Evolutionary conservation across 1,140 invertebrate species (phyloP).

Genomic region (Camponotus pennsylvanicus): DNA sequence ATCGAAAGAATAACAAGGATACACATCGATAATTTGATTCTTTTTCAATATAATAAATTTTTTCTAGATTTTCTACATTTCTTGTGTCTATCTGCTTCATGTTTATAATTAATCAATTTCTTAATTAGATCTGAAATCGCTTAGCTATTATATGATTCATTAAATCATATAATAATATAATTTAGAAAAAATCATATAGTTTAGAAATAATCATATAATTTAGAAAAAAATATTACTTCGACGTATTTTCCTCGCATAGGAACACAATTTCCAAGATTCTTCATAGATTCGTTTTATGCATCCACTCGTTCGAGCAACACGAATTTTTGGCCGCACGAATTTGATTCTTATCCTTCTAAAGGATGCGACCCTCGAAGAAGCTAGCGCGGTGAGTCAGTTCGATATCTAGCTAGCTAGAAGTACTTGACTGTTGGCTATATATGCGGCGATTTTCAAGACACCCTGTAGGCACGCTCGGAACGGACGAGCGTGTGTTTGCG

Average conservation of each 20-base stretch:
- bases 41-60: neutral
- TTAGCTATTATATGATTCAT: neutral
- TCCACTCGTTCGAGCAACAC: no score
- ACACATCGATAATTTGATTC: neutral
- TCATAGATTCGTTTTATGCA: neutral
- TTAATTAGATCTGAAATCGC: slow-evolving; percentile 13
- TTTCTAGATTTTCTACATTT: neutral
- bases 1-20: neutral
- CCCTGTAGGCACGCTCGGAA: slow-evolving; percentile 68
- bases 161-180: neutral
- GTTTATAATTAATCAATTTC: neutral
- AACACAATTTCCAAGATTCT: neutral
- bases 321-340: neutral
- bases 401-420: slow-evolving; percentile 19
- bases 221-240: no score
- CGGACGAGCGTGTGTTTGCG: slow-evolving; percentile 66
- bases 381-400: slow-evolving; percentile 19
- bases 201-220: neutral
- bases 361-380: neutral
- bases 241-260: neutral
- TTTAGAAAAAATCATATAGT: no score
- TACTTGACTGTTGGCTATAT: slow-evolving; percentile 40
- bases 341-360: slow-evolving; percentile 29
- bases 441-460: slow-evolving; percentile 62
- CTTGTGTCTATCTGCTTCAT: neutral